These are phyloP conservation scores for Leptodirus hochenwartii DNA, from an alignment of 2,888 invertebrate species.

Conservation along the genomic window DNA sequence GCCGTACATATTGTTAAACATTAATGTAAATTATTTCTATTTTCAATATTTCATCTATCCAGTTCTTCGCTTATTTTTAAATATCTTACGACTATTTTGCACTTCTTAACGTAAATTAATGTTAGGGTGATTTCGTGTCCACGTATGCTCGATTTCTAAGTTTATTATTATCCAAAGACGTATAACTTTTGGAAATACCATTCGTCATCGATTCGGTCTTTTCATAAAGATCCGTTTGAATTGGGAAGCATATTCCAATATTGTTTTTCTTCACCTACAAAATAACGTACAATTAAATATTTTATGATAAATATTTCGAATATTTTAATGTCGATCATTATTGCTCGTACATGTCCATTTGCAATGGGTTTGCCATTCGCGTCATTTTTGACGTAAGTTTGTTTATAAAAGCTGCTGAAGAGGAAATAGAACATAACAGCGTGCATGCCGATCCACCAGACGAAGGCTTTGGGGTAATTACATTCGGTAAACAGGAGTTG, in stretches of 20 bases:
- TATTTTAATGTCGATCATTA: background rate
- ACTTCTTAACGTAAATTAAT: too few relatives aligned
- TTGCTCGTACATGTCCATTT: background rate
- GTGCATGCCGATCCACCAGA: slow-evolving; percentile 83
- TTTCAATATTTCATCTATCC: too few relatives aligned
- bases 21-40: too few relatives aligned
- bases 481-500: slow-evolving; percentile 78
- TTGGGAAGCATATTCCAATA: slow-evolving; percentile 23
- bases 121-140: slow-evolving; percentile 21
- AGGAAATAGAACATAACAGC: slow-evolving; percentile 85
- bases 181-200: slow-evolving; percentile 32
- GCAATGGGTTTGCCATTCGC: background rate
- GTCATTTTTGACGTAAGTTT: slow-evolving; percentile 3
- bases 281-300: slow-evolving; percentile 6
- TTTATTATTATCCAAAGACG: slow-evolving; percentile 24
- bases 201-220: slow-evolving; percentile 14
- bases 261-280: slow-evolving; percentile 13
- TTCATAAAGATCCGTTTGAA: slow-evolving; percentile 23
- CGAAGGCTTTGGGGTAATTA: slow-evolving; percentile 74
- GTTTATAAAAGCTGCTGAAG: slow-evolving; percentile 73
- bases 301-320: background rate
- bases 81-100: too few relatives aligned
- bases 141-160: slow-evolving; percentile 31
- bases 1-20: too few relatives aligned
- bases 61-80: too few relatives aligned